Base-by-base conservation (phyloP, 2,888 invertebrate species). In the Willowsia nigromaculata region DNA sequence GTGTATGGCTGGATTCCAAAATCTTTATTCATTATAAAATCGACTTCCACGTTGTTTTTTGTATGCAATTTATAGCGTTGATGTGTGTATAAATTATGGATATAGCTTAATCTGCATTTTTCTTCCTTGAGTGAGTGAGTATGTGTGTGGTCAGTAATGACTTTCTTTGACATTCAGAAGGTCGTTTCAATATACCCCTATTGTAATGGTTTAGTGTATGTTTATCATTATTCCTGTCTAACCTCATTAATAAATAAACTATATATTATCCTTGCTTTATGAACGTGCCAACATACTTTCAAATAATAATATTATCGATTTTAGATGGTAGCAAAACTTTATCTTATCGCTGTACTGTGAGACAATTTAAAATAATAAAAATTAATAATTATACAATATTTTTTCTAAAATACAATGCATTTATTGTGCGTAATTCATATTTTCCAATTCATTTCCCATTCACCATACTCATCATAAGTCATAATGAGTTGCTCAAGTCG, bases 281-380 rank as follows among this genome's bases (percentile, higher is more conserved):
- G 13, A 82, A 82, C 40, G 81, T 82, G 83, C 83, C 83, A 83
- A 83, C 68, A 43, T 65, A 33, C 33, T 33, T 65, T 65, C 30
- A 43, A 27, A 65, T 62, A 71, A 71, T 83, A 33, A 65, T 30
- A 33, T 4, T n/a, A 53, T 62, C 11, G 37, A 33, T 25, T 40
- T 33, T 82, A n/a, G n/a, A 56, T 11, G 30, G 33, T n/a, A 65
- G 37, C 33, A 33, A 33, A 30, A 56, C 33, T 62, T 27, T 11
- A 37, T 37, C 37, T 50, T 59, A 22, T 40, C 62, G 3, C 22
- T 65, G 33, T 25, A 33, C 22, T 83, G 83, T 68, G 83, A 83
- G 71, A 53, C 68, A 53, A 71, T 83, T 83, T 71, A 3, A 53
- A 83, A 83, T 83, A 71, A 83, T 53, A 53, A 33, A 65, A 65